These are phyloP conservation scores for Hydrolagus affinis DNA, from an alignment of 2,113 vertebrate genomes.

Conservation along the genomic window DNA sequence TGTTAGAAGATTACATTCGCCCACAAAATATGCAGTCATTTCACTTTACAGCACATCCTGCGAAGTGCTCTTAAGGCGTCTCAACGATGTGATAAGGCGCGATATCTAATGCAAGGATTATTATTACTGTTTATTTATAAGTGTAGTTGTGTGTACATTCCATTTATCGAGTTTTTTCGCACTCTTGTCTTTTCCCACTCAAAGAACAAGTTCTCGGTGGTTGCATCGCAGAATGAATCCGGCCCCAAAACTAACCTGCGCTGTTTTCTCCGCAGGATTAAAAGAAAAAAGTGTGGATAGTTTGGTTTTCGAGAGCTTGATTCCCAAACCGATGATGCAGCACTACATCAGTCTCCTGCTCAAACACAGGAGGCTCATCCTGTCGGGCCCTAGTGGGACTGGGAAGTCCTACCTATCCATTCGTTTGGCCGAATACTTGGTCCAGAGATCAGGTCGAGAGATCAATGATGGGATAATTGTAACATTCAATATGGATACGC, in stretches of 20 bases:
- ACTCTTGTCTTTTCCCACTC: too few relatives aligned
- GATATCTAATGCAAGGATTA: too few relatives aligned
- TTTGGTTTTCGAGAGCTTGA: constrained; percentile 84
- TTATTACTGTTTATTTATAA: too few relatives aligned
- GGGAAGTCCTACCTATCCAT: constrained; percentile 89
- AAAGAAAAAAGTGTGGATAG: constrained; percentile 84
- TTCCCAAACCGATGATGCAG: constrained; percentile 94
- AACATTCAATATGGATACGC: constrained; percentile 93
- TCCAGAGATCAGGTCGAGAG: constrained; percentile 72
- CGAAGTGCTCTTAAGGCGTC: too few relatives aligned
- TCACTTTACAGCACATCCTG: too few relatives aligned
- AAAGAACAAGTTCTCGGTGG: too few relatives aligned
- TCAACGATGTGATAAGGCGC: too few relatives aligned
- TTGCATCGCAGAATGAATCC: too few relatives aligned
- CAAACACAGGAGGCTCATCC: constrained; percentile 82
- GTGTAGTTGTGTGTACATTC: too few relatives aligned
- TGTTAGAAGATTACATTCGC: too few relatives aligned
- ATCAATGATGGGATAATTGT: constrained; percentile 62
- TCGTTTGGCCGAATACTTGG: constrained; percentile 79
- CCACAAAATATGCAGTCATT: too few relatives aligned
- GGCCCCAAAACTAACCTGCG: background rate
- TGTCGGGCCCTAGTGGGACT: constrained; percentile 86
- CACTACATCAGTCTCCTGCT: constrained; percentile 88
- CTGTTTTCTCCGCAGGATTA: constrained; percentile 58
- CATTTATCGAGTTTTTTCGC: too few relatives aligned